Evolutionary conservation across 2,113 vertebrate species (phyloP).

Genomic region (Morone saxatilis): DNA sequence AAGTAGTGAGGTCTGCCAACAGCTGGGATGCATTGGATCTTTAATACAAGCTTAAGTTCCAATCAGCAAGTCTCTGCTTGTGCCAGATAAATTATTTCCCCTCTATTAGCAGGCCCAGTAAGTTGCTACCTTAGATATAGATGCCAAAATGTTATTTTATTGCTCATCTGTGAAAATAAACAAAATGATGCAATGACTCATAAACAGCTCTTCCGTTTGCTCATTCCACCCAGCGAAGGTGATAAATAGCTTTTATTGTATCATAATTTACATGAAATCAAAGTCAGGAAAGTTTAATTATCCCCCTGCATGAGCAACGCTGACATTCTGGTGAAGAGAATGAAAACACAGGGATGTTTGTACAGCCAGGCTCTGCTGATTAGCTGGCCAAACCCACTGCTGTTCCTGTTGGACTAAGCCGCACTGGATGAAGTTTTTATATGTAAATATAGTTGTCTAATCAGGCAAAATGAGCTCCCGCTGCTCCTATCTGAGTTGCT

Average conservation of each 20-base stretch:
- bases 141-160: slow-evolving; percentile 30
- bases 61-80: slow-evolving; percentile 37
- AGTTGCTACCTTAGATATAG: slow-evolving; percentile 19
- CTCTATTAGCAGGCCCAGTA: slow-evolving; percentile 32
- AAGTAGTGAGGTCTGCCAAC: slow-evolving; percentile 27
- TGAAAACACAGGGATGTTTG: not conserved
- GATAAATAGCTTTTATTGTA: slow-evolving; percentile 12
- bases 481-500: not conserved
- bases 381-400: not conserved
- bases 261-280: slow-evolving; percentile 19
- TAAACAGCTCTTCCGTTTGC: slow-evolving; percentile 30
- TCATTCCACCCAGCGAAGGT: slow-evolving; percentile 1
- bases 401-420: not conserved
- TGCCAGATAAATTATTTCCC: slow-evolving; percentile 45
- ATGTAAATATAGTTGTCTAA: not conserved
- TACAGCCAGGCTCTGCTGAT: not conserved
- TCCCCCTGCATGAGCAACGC: not conserved
- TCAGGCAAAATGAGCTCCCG: not conserved
- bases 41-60: slow-evolving; percentile 48
- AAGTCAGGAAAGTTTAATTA: slow-evolving; percentile 21
- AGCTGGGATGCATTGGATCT: slow-evolving; percentile 15
- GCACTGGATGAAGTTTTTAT: not conserved
- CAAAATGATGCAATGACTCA: slow-evolving; percentile 32
- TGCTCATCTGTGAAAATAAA: slow-evolving; percentile 41
- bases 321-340: not conserved